Percentiles rank a stretch among this genome's conserved stretches.
Evolutionary conservation across 2,888 invertebrate genomes (phyloP).

Genomic region (Melinaea menophilus): DNA sequence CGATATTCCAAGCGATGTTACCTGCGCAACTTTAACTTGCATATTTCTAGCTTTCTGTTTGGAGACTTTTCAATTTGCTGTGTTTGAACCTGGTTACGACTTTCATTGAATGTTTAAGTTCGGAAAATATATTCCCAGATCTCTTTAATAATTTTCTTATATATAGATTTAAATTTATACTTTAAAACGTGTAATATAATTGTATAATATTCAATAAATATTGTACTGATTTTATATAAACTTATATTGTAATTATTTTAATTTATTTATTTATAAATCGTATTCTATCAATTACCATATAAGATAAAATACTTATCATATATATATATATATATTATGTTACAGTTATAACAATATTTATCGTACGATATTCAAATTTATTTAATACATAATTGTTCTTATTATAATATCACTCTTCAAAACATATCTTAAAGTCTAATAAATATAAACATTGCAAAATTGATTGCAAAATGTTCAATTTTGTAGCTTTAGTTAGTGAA

Average conservation of each 20-base stretch:
- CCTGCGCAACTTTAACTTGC: slow-evolving; percentile 19
- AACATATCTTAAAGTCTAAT: background rate
- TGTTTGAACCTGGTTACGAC: slow-evolving; percentile 27
- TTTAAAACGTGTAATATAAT: background rate
- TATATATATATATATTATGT: too few species aligned
- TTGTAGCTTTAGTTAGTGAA: slow-evolving; percentile 20
- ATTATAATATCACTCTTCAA: too few species aligned
- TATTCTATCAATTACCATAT: too few species aligned
- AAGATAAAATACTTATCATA: too few species aligned
- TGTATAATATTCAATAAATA: too few species aligned
- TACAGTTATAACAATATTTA: too few species aligned
- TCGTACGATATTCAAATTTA: too few species aligned
- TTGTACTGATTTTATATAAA: too few species aligned
- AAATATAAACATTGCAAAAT: background rate
- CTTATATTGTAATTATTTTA: too few species aligned
- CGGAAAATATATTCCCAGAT: slow-evolving; percentile 18
- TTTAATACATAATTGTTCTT: too few species aligned
- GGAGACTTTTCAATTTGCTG: slow-evolving; percentile 35
- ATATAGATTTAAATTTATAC: slow-evolving; percentile 8
- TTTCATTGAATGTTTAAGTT: slow-evolving; percentile 18
- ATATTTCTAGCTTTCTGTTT: slow-evolving; percentile 29
- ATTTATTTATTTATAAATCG: too few species aligned
- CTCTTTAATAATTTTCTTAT: too few species aligned
- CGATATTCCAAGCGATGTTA: slow-evolving; percentile 33
- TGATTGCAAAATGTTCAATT: slow-evolving; percentile 12